Evolutionary conservation across 2,888 invertebrate genomes (phyloP).

Genomic region (Drosophila kanekoi): DNA sequence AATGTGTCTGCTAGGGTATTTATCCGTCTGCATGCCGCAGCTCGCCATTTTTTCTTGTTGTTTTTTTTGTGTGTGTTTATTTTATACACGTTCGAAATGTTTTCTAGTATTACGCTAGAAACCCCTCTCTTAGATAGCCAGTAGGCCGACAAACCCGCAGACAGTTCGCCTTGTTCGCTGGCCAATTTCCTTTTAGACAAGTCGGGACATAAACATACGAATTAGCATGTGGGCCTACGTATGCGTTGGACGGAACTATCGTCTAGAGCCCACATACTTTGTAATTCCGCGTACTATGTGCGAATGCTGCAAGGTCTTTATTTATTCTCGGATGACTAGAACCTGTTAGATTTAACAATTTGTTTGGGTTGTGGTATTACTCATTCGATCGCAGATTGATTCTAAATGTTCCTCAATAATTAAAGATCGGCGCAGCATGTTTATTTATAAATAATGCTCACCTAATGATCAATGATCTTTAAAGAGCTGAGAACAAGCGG

Average conservation of each 20-base stretch:
- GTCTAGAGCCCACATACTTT: constrained; percentile 13
- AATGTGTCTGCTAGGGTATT: no score
- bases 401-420: constrained; percentile 1
- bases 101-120: constrained; percentile 54
- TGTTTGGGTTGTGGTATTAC: constrained; percentile 12
- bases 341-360: constrained; percentile 25
- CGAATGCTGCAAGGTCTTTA: constrained; percentile 11
- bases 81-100: constrained; percentile 67
- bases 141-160: constrained; percentile 59
- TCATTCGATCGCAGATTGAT: constrained; percentile 11
- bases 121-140: not conserved
- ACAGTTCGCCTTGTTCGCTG: constrained; percentile 54
- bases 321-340: constrained; percentile 26
- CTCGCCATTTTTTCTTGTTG: constrained; percentile 5
- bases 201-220: constrained; percentile 65
- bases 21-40: no score
- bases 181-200: constrained; percentile 74
- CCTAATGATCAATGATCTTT: constrained; percentile 25
- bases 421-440: constrained; percentile 21
- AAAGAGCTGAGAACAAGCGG: not conserved
- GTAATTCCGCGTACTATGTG: constrained; percentile 13
- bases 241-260: constrained; percentile 47
- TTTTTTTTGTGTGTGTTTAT: constrained; percentile 69
- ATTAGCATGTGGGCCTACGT: constrained; percentile 54
- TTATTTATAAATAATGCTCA: constrained; percentile 58